phyloP scores from a whole-genome alignment of 64 coral and sea anemone genomes.

The Astreopora myriophthalma region DNA sequence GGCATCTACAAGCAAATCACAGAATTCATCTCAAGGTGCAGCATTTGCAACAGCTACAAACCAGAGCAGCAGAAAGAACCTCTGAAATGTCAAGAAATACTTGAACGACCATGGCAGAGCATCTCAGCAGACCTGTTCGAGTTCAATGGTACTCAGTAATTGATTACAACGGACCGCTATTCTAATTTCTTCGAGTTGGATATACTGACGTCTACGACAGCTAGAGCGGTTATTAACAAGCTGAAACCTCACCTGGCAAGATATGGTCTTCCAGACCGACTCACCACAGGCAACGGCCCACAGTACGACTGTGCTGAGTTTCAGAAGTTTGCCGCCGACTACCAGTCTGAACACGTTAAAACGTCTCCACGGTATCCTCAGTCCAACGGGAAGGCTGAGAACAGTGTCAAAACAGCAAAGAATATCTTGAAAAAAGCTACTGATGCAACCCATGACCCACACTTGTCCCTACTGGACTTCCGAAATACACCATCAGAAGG shows the following conservation, averaged over 20 bases:
- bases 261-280: neutral
- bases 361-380: conserved; percentile 33
- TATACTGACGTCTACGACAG: neutral
- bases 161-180: neutral
- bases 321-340: conserved; percentile 10
- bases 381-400: conserved; percentile 60
- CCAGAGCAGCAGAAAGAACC: conserved; percentile 33
- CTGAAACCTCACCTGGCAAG: conserved; percentile 23
- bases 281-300: conserved; percentile 12
- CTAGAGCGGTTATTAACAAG: neutral
- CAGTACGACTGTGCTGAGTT: conserved; percentile 20
- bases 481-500: neutral
- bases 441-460: conserved; percentile 14
- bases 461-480: conserved; percentile 43
- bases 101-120: conserved; percentile 52
- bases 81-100: conserved; percentile 26
- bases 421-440: conserved; percentile 21
- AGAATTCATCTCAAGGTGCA: conserved; percentile 42
- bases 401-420: conserved; percentile 50
- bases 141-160: conserved; percentile 3
- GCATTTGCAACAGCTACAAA: conserved; percentile 35
- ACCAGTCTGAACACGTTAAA: conserved; percentile 39
- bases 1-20: conserved; percentile 31
- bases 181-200: conserved; percentile 54
- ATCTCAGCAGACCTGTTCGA: conserved; percentile 42